A percentile compares a stretch with the other conserved stretches of the same genome.
phyloP scores from a whole-genome alignment of 2,797 vertebrate genomes.

The Pseudocheirus occidentalis region DNA sequence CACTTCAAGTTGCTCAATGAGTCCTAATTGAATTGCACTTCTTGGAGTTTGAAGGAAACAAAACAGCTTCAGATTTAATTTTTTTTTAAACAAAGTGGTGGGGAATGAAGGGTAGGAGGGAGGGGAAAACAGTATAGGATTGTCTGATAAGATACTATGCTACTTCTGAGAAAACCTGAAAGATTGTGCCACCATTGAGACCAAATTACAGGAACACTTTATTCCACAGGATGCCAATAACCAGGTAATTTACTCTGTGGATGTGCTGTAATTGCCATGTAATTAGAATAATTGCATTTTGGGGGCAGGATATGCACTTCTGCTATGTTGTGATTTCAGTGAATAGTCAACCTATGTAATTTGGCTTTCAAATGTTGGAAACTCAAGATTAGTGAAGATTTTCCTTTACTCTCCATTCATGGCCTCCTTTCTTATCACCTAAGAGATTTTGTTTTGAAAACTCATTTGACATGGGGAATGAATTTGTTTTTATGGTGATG shows the following conservation, averaged over 20 bases:
- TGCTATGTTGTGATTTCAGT: conserved; percentile 68
- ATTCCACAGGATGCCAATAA: conserved; percentile 73
- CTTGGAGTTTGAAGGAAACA: conserved; percentile 54
- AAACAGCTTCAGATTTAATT: conserved; percentile 36
- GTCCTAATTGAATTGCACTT: conserved; percentile 71
- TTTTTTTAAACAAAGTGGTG: not conserved
- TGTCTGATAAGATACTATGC: conserved; percentile 37
- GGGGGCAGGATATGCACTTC: conserved; percentile 73
- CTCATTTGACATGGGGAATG: not conserved
- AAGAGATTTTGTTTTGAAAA: conserved; percentile 17
- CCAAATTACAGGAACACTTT: conserved; percentile 64
- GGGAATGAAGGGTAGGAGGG: not conserved
- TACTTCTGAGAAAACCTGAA: conserved; percentile 42
- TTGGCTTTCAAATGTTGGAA: conserved; percentile 20
- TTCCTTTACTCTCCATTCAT: conserved; percentile 24
- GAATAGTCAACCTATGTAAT: conserved; percentile 72
- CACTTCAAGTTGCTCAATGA: conserved; percentile 58
- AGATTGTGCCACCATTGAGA: conserved; percentile 50
- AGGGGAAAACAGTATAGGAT: not conserved
- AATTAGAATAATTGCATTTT: conserved; percentile 81
- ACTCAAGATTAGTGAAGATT: conserved; percentile 19
- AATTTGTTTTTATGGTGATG: not conserved
- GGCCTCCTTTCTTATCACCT: not conserved
- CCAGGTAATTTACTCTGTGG: conserved; percentile 75
- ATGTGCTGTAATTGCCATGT: conserved; percentile 73